Conservation (phyloP, 2,888 invertebrate genomes). For the Notodonta ziczac region DNA sequence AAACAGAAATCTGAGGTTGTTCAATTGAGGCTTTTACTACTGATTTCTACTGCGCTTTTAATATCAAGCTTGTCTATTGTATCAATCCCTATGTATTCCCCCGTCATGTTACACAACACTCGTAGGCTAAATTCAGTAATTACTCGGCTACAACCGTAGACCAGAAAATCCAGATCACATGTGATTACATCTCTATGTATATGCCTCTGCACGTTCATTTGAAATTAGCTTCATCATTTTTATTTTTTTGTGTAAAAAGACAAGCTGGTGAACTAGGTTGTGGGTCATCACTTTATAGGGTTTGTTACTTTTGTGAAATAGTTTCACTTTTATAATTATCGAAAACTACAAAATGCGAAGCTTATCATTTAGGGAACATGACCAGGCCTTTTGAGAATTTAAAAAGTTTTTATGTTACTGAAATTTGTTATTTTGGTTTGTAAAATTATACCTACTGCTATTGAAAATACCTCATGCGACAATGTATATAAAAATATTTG, state of each 20-base stretch:
- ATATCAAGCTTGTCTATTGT: slow-evolving; percentile 68
- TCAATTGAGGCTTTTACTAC: slow-evolving; percentile 75
- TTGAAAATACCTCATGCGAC: slow-evolving; percentile 71
- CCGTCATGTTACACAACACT: slow-evolving; percentile 27
- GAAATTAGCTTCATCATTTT: background rate
- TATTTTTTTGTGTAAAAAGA: background rate
- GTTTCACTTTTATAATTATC: slow-evolving; percentile 11
- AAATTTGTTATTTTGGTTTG: slow-evolving; percentile 58
- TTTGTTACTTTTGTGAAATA: background rate
- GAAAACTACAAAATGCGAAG: slow-evolving; percentile 60
- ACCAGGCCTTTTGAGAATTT: slow-evolving; percentile 56
- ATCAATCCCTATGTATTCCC: slow-evolving; percentile 32
- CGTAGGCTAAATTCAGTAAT: no score
- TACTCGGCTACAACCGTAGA: slow-evolving; percentile 10
- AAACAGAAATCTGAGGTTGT: slow-evolving; percentile 73
- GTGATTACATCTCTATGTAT: slow-evolving; percentile 8
- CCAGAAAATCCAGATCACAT: slow-evolving; percentile 21
- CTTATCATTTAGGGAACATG: slow-evolving; percentile 76
- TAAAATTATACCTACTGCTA: slow-evolving; percentile 61
- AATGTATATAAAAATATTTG: slow-evolving; percentile 62
- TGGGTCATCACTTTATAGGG: no score
- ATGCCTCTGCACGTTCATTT: no score
- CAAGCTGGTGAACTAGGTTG: no score
- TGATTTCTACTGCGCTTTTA: slow-evolving; percentile 74
- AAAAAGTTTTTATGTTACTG: slow-evolving; percentile 51